Evolutionary conservation across 2,113 vertebrate species (phyloP).

Genomic region (Saccopteryx bilineata): DNA sequence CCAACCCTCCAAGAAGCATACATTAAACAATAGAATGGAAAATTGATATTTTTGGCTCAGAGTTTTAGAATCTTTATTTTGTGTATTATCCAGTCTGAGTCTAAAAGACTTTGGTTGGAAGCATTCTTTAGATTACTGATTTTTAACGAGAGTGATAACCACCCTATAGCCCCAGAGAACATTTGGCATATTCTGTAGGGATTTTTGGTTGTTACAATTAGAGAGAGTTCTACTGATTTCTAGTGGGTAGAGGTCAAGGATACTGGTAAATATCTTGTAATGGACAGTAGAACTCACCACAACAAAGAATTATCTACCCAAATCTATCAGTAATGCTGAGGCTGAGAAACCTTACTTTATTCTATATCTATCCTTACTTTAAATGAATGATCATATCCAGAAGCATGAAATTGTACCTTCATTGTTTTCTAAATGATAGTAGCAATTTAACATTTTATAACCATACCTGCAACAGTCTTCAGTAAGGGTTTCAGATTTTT

Average conservation of each 20-base stretch:
- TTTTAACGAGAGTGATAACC: neutral
- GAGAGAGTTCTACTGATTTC: neutral
- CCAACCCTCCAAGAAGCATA: neutral
- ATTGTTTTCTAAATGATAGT: neutral
- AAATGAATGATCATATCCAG: neutral
- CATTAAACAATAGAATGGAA: neutral
- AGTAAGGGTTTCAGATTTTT: constrained; percentile 14
- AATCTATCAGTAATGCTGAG: neutral
- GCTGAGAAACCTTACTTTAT: neutral
- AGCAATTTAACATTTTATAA: neutral
- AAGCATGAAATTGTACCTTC: neutral
- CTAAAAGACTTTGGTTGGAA: neutral
- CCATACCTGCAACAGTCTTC: neutral
- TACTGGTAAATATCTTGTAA: neutral
- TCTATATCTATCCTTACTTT: neutral
- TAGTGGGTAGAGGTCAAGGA: neutral
- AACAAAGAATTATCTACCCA: neutral
- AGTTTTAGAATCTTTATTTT: neutral
- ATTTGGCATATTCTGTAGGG: neutral
- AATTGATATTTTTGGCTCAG: neutral
- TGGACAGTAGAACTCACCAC: neutral
- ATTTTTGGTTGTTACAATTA: neutral
- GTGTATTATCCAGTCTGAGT: neutral
- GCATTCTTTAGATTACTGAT: constrained; percentile 16
- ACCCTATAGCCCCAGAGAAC: no score